A percentile compares a stretch with the other conserved stretches of the same genome.
Evolutionary conservation across 2,797 vertebrate genomes (phyloP).

Genomic region (Oryzias dopingdopingensis): DNA sequence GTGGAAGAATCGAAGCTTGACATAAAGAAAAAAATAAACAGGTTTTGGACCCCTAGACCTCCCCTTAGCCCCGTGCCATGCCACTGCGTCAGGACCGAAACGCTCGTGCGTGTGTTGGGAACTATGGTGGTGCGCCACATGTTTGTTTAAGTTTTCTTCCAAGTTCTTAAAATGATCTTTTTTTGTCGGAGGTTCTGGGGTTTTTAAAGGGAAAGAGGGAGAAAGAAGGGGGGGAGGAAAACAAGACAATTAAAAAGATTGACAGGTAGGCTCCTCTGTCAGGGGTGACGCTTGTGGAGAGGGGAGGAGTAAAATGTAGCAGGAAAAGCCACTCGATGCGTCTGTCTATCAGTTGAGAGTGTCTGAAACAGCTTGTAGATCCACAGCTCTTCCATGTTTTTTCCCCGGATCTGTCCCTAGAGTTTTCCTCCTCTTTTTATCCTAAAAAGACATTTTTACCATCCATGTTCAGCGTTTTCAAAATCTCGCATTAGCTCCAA

Average conservation of each 20-base stretch:
- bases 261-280: constrained; percentile 98
- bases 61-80: constrained; percentile 25
- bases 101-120: constrained; percentile 4
- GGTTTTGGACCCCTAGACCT: not conserved
- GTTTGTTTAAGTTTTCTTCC: constrained; percentile 19
- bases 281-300: constrained; percentile 93
- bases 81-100: constrained; percentile 1
- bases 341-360: constrained; percentile 99
- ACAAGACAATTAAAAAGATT: constrained; percentile 99
- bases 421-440: constrained; percentile 69
- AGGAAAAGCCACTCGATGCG: constrained; percentile 97
- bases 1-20: constrained; percentile 7
- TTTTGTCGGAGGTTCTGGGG: constrained; percentile 76
- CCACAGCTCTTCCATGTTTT: constrained; percentile 90
- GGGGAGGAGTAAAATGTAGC: constrained; percentile 93
- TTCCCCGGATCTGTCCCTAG: constrained; percentile 87
- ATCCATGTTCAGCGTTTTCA: constrained; percentile 72
- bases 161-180: constrained; percentile 36
- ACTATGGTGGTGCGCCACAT: constrained; percentile 20
- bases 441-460: constrained; percentile 66
- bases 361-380: constrained; percentile 93
- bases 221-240: constrained; percentile 60
- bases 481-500: constrained; percentile 62
- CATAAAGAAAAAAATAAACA: not conserved
- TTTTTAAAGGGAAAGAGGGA: constrained; percentile 25